Evolutionary conservation across 2,888 invertebrate species (phyloP).

Genomic region (Drosophila emarginata): DNA sequence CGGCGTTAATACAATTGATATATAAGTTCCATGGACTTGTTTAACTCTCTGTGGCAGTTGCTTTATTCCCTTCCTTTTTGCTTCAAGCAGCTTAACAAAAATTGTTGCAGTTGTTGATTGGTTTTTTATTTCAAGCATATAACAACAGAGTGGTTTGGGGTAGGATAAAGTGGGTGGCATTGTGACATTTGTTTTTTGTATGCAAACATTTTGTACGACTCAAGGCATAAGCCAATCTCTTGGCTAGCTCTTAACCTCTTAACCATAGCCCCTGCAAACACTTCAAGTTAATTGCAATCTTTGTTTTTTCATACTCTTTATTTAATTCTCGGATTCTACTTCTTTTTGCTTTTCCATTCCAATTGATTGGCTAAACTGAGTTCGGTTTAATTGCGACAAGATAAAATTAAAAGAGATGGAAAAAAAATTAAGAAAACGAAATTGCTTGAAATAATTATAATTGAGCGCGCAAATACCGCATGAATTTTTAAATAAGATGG

Average conservation of each 20-base stretch:
- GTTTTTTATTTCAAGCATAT: slow-evolving; percentile 55
- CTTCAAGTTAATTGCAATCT: slow-evolving; percentile 42
- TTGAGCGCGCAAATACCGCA: slow-evolving; percentile 68
- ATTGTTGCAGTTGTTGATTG: slow-evolving; percentile 63
- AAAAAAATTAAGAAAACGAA: slow-evolving; percentile 44
- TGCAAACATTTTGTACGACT: neutral
- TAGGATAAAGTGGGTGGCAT: slow-evolving; percentile 4
- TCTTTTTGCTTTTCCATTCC: slow-evolving; percentile 15
- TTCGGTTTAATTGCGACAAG: slow-evolving; percentile 54
- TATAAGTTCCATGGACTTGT: slow-evolving; percentile 61
- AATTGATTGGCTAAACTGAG: slow-evolving; percentile 33
- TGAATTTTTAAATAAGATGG: slow-evolving; percentile 57
- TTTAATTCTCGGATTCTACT: neutral
- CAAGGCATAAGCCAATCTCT: slow-evolving; percentile 41
- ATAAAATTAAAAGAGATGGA: neutral
- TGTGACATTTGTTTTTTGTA: slow-evolving; percentile 64
- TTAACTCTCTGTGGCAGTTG: slow-evolving; percentile 53
- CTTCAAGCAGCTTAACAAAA: slow-evolving; percentile 57
- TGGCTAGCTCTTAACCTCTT: slow-evolving; percentile 20
- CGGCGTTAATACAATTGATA: slow-evolving; percentile 75
- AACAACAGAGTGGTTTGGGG: neutral
- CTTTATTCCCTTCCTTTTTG: too few relatives aligned
- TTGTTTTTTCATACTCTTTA: slow-evolving; percentile 24
- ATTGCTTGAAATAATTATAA: slow-evolving; percentile 76
- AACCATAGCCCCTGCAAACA: slow-evolving; percentile 27